phyloP scores from a whole-genome alignment of 2,113 vertebrate genomes.

The Columba janthina region DNA sequence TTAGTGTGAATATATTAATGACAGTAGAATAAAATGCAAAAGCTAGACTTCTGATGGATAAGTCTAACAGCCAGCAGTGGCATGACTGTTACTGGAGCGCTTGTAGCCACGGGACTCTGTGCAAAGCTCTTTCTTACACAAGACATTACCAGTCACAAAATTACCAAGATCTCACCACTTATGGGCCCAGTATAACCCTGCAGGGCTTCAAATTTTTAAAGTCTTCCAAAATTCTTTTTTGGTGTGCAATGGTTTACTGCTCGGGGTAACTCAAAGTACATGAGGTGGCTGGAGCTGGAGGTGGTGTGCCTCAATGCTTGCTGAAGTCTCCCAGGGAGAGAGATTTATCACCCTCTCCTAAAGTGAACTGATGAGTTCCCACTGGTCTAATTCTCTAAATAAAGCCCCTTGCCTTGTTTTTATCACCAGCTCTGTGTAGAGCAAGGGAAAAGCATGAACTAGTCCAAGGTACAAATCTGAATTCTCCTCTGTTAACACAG shows the following conservation, averaged over 20 bases:
- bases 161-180: background rate
- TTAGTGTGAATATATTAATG: background rate
- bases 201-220: background rate
- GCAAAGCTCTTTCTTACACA: background rate
- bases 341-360: background rate
- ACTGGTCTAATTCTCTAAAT: background rate
- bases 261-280: background rate
- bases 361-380: background rate
- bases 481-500: background rate
- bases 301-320: background rate
- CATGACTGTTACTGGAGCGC: fast-evolving
- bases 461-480: background rate
- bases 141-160: background rate
- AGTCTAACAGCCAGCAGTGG: background rate
- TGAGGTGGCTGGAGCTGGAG: background rate
- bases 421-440: background rate
- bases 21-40: background rate
- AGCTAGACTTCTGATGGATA: background rate
- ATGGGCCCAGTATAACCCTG: background rate
- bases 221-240: background rate
- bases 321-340: background rate
- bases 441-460: background rate
- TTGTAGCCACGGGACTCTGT: background rate
- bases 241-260: background rate
- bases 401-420: background rate